Evolutionary conservation across 2,113 vertebrate genomes (phyloP).

Genomic region (rabbit (Oryctolagus cuniculus)): mOryCun1.1 NC_091432.1:150308001-150308500

Average conservation of each 20-base stretch:
- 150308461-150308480: neutral
- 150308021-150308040: constrained; percentile 53
- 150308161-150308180: constrained; percentile 9
- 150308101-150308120: neutral
- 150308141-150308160: neutral
- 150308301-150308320: neutral
- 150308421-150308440: neutral
- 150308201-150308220: neutral
- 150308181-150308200: constrained; percentile 18
- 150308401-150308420: neutral
- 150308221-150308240: neutral
- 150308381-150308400: neutral
- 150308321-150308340: neutral
- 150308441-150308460: neutral
- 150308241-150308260: neutral
- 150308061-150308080: constrained; percentile 47
- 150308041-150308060: constrained; percentile 55
- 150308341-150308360: neutral
- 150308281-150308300: neutral
- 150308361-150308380: constrained; percentile 41
- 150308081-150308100: neutral
- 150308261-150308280: neutral
- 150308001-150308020: constrained; percentile 24
- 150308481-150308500: neutral
- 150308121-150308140: constrained; percentile 45